These are phyloP conservation scores for Masticophis lateralis DNA, from an alignment of 2,797 vertebrate genomes.

Conservation along the genomic window DNA sequence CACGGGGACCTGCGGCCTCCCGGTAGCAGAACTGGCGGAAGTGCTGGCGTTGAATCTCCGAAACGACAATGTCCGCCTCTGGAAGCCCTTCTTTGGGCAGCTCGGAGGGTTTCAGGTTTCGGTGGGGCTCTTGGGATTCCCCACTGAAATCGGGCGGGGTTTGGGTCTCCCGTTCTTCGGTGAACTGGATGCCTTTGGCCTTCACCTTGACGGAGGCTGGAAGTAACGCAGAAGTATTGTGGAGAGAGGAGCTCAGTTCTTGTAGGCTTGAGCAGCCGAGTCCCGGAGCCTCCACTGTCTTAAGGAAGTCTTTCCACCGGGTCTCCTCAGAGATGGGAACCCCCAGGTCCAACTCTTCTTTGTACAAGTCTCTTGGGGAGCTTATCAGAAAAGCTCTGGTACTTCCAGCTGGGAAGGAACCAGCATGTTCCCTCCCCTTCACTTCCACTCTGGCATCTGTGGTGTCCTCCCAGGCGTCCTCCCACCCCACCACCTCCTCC, in stretches of 20 bases:
- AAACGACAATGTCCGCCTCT: neutral
- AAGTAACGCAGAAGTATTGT: no score
- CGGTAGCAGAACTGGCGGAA: slow-evolving; percentile 60
- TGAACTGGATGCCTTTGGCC: neutral
- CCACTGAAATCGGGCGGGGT: neutral
- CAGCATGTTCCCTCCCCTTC: neutral
- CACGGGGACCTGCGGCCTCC: slow-evolving; percentile 38
- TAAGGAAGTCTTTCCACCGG: neutral
- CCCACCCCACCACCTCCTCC: neutral
- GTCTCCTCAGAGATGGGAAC: neutral
- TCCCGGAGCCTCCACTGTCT: neutral
- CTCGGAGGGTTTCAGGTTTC: no score
- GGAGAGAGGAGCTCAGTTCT: neutral
- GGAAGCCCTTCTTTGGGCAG: neutral
- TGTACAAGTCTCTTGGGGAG: neutral
- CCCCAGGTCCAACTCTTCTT: neutral
- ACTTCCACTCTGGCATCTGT: no score
- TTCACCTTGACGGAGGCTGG: neutral
- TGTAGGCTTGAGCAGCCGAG: accelerated
- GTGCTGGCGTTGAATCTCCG: slow-evolving; percentile 20
- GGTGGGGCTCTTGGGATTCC: neutral
- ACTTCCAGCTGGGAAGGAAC: neutral
- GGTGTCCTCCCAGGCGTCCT: neutral
- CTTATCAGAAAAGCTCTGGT: neutral
- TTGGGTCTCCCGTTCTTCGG: neutral